Conservation (phyloP, 1,140 invertebrate species). For the Plutomurus gul region DNA sequence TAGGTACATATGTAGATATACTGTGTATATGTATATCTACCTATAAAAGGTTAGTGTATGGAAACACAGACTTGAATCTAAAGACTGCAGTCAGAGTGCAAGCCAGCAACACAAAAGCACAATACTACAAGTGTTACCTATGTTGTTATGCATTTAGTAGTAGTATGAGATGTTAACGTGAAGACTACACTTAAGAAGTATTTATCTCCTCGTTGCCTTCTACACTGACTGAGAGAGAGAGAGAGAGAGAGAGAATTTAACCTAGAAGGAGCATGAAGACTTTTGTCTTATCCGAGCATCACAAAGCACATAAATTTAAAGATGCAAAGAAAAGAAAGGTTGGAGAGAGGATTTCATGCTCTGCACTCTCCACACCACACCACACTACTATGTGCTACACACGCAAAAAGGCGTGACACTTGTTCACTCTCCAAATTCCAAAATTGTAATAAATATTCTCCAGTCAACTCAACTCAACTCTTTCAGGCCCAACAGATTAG, state of each 20-base stretch:
- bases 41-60: too few relatives aligned
- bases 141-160: too few relatives aligned
- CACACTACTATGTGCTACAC: neutral
- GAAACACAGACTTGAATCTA: too few relatives aligned
- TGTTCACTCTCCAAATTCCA: constrained; percentile 30
- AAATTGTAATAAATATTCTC: constrained; percentile 35
- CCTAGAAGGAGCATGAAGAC: constrained; percentile 15
- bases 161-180: too few relatives aligned
- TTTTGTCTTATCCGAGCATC: constrained; percentile 22
- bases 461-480: constrained; percentile 16
- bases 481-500: constrained; percentile 6
- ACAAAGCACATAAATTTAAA: constrained; percentile 15
- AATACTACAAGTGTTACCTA: too few relatives aligned
- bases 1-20: too few relatives aligned
- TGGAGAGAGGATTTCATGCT: constrained; percentile 15
- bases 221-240: too few relatives aligned
- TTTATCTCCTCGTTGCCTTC: too few relatives aligned
- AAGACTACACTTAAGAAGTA: too few relatives aligned
- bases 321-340: constrained; percentile 7
- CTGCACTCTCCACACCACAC: neutral
- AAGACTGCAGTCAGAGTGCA: too few relatives aligned
- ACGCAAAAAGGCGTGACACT: constrained; percentile 35
- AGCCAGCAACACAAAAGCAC: too few relatives aligned
- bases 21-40: too few relatives aligned
- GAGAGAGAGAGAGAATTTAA: constrained; percentile 14